Evolutionary conservation across 2,888 invertebrate genomes (phyloP).

Genomic region (Lepidocyrtoides sp.): DNA sequence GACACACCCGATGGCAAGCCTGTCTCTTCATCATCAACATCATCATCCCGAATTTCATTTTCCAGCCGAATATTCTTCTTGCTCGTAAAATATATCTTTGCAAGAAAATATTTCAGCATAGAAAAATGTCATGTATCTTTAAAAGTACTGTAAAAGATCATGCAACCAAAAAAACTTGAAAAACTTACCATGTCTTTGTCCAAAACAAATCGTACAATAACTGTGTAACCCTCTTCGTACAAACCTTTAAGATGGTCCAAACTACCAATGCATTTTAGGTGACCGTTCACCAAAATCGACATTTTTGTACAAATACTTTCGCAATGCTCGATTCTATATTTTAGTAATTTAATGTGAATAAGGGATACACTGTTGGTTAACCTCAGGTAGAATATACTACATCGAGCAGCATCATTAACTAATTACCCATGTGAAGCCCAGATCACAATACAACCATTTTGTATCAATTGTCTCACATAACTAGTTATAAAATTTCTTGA

Average conservation of each 20-base stretch:
- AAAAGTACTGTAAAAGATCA: too few species aligned
- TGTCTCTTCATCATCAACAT: constrained; percentile 27
- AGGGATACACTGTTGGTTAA: too few species aligned
- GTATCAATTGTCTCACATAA: constrained; percentile 43
- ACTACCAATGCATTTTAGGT: constrained; percentile 69
- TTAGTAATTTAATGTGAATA: too few species aligned
- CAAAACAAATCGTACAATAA: constrained; percentile 72
- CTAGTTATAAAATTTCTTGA: constrained; percentile 59
- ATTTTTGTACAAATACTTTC: constrained; percentile 69
- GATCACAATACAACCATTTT: constrained; percentile 70
- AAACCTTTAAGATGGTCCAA: constrained; percentile 49
- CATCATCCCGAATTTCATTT: constrained; percentile 33
- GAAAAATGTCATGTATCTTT: too few species aligned
- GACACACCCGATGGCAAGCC: neutral
- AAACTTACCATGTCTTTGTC: constrained; percentile 70
- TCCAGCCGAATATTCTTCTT: constrained; percentile 46
- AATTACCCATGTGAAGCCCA: constrained; percentile 71
- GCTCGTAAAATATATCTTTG: constrained; percentile 75
- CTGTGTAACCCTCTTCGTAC: constrained; percentile 68
- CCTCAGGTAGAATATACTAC: too few species aligned
- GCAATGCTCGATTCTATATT: constrained; percentile 77
- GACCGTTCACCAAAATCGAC: constrained; percentile 76
- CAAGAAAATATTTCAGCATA: too few species aligned
- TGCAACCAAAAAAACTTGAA: too few species aligned
- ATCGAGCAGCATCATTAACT: too few species aligned